Evolutionary conservation across 1,140 invertebrate genomes (phyloP), one percentile per base, ranked within the genome.

Genomic region (Conus ventricosus): DNA sequence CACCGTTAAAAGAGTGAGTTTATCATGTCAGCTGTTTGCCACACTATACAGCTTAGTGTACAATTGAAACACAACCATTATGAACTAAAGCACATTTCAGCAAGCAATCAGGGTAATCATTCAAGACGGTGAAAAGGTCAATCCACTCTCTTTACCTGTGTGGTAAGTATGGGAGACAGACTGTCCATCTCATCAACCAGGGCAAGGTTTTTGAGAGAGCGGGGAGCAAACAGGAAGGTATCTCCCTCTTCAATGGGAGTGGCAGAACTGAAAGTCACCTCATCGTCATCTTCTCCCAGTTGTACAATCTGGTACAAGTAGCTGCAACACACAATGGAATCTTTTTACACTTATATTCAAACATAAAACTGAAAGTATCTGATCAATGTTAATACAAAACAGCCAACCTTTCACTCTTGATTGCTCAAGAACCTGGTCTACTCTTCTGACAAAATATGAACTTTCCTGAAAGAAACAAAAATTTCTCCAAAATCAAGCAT

Each of bases 281-380:
- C 99, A 95, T 99, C 99, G 95, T 99, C 99, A 95, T 99, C 99
- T 96, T 99, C 99, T 57, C 99, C 99, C 90, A 99, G 96, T 95
- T 99, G 98, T 23, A 99, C 98, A 95, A 99, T 99, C 96, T 99
- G 99, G 94, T 99, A 99, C 1, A 99, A 95, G 93, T 99, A 99
- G 95, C 98, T 99, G 92, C 55, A 93, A 93, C n/a, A 81, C 25
- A 89, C 23, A 39, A 39, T 39, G 39, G 86, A 57, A 39, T 39
- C 39, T 39, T 39, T 53, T 39, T 82, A 23, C 39, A 88, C 60
- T 27, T 71, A n/a, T n/a, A 60, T 13, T 85, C 55, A 76, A 76
- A 1, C 6, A n/a, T 39, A 5, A 87, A 11, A 7, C n/a, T 27
- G 13, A 63, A 55, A 54, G 15, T 27, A 20, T 51, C 23, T 39